These are phyloP conservation scores for Adelges cooleyi DNA, from an alignment of 1,140 invertebrate genomes.

Conservation along the genomic window DNA sequence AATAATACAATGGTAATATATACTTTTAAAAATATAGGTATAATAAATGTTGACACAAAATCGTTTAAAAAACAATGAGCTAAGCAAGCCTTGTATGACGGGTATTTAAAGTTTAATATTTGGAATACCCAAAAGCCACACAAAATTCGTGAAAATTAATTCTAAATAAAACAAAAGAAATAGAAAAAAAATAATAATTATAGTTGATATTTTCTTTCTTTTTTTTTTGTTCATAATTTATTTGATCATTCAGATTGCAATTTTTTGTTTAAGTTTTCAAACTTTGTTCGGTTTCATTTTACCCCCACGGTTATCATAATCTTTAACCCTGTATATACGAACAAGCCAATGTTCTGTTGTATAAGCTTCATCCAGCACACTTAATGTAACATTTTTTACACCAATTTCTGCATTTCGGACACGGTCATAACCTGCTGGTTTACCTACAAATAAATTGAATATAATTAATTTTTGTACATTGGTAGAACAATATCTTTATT, in stretches of 20 bases:
- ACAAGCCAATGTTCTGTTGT: conserved; percentile 94
- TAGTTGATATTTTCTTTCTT: conserved; percentile 4
- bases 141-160: too few relatives aligned
- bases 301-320: conserved; percentile 65
- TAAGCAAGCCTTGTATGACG: neutral
- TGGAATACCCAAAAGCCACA: too few relatives aligned
- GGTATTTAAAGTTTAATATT: neutral
- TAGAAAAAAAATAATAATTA: neutral
- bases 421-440: conserved; percentile 80
- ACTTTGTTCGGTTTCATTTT: conserved; percentile 24
- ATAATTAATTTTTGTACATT: neutral
- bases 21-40: too few relatives aligned
- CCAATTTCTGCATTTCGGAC: conserved; percentile 86
- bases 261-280: conserved; percentile 4
- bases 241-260: neutral
- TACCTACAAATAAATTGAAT: conserved; percentile 42
- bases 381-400: conserved; percentile 87
- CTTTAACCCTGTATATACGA: conserved; percentile 88
- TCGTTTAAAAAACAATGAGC: too few relatives aligned
- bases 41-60: too few relatives aligned
- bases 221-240: conserved; percentile 18
- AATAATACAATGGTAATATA: too few relatives aligned
- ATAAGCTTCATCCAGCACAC: conserved; percentile 86
- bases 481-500: neutral
- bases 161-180: neutral